A percentile compares a stretch with the other conserved stretches of the same genome.
Conservation (phyloP, 2,888 invertebrate species). For the Sarcophaga variegata region DNA sequence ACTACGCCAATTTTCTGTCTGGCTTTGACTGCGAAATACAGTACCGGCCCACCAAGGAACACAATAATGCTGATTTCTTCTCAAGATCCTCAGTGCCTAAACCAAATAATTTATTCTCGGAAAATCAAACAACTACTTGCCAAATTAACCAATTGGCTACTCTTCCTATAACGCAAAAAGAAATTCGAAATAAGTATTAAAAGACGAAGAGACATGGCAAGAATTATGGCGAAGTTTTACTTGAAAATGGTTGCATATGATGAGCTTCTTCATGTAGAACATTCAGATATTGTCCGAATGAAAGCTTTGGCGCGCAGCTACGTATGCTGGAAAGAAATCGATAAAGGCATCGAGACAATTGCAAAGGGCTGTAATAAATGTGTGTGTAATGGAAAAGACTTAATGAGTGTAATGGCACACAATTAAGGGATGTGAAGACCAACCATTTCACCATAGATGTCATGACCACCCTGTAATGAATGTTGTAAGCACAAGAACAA, state of each 20-base stretch:
- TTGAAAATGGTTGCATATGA: slow-evolving; percentile 43
- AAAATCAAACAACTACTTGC: slow-evolving; percentile 10
- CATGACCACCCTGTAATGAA: slow-evolving; percentile 12
- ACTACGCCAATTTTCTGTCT: slow-evolving; percentile 63
- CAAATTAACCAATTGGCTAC: slow-evolving; percentile 24
- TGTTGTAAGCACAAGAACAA: slow-evolving; percentile 9
- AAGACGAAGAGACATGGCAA: slow-evolving; percentile 6
- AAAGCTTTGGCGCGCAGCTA: slow-evolving; percentile 50
- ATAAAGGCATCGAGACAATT: slow-evolving; percentile 45
- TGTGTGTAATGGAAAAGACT: too few relatives aligned
- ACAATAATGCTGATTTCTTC: slow-evolving; percentile 64
- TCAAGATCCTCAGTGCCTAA: slow-evolving; percentile 62
- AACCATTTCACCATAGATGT: too few relatives aligned
- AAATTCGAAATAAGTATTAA: slow-evolving; percentile 21
- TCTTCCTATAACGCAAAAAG: slow-evolving; percentile 27
- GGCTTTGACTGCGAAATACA: slow-evolving; percentile 60
- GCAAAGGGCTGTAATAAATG: background rate
- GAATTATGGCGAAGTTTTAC: slow-evolving; percentile 9
- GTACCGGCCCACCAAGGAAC: slow-evolving; percentile 49
- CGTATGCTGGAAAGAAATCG: slow-evolving; percentile 46
- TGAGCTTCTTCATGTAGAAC: slow-evolving; percentile 43
- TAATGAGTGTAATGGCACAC: too few relatives aligned
- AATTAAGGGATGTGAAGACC: too few relatives aligned
- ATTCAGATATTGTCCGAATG: slow-evolving; percentile 42
- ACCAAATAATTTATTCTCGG: background rate